A percentile compares a stretch with the other conserved stretches of the same genome.
phyloP scores from a whole-genome alignment of 1,140 invertebrate genomes.

The Sogatella furcifera region DNA sequence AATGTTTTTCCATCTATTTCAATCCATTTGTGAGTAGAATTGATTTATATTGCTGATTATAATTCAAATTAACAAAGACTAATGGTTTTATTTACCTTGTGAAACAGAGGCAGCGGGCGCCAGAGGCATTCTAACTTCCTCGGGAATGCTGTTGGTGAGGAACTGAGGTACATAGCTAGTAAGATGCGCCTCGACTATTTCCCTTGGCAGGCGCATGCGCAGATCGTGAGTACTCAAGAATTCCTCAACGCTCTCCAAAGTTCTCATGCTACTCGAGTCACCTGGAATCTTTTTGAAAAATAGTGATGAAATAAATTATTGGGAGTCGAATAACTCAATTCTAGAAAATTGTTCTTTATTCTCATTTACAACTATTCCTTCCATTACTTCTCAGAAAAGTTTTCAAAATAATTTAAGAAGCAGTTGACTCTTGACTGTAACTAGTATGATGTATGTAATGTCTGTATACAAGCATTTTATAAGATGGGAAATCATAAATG shows the following conservation, averaged over 20 bases:
- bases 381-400: no score
- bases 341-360: not conserved
- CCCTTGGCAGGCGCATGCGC: constrained; percentile 46
- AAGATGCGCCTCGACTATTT: constrained; percentile 26
- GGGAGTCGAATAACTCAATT: not conserved
- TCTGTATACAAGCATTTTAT: no score
- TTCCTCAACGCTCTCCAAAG: constrained; percentile 50
- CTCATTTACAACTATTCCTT: not conserved
- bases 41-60: no score
- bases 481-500: no score
- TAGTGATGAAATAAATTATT: not conserved
- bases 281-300: constrained; percentile 29
- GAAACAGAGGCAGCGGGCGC: constrained; percentile 39
- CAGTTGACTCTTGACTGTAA: no score
- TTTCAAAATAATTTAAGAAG: no score
- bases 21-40: no score
- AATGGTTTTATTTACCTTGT: constrained; percentile 33
- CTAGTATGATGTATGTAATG: no score
- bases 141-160: constrained; percentile 50
- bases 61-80: no score
- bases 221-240: constrained; percentile 52
- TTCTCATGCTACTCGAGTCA: constrained; percentile 31
- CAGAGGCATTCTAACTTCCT: constrained; percentile 53
- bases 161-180: constrained; percentile 49
- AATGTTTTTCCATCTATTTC: no score